phyloP scores from a whole-genome alignment of 2,797 vertebrate species.

The Neosilurus mollespiculum region DNA sequence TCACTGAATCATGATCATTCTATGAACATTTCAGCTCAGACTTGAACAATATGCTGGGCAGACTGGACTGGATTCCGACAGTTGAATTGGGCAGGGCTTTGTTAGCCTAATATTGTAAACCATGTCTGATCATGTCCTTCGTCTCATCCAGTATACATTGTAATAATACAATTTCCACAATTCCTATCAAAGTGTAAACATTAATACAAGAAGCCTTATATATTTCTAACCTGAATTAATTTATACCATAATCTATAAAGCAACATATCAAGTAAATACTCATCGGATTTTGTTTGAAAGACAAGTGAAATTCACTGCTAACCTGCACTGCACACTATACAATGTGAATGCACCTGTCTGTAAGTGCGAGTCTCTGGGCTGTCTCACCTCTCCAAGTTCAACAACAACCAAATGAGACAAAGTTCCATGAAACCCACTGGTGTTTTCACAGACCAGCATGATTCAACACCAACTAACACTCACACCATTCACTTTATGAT shows the following conservation, averaged over 20 bases:
- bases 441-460: constrained; percentile 17
- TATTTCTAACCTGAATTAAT: neutral
- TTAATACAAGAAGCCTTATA: neutral
- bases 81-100: neutral
- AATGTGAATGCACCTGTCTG: neutral
- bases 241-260: no score
- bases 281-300: neutral
- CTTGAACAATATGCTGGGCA: neutral
- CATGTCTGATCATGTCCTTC: constrained; percentile 41
- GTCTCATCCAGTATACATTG: neutral
- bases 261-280: neutral
- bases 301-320: neutral
- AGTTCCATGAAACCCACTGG: neutral
- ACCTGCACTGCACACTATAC: neutral
- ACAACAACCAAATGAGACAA: neutral
- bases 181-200: neutral
- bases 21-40: no score
- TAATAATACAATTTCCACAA: neutral
- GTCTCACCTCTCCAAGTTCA: constrained; percentile 18
- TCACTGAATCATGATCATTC: no score
- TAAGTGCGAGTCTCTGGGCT: neutral
- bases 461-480: neutral
- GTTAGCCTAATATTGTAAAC: constrained; percentile 27
- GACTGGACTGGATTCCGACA: neutral
- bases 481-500: neutral